Evolutionary conservation across 2,797 vertebrate genomes (phyloP).

Genomic region (Chrysocyon brachyurus): DNA sequence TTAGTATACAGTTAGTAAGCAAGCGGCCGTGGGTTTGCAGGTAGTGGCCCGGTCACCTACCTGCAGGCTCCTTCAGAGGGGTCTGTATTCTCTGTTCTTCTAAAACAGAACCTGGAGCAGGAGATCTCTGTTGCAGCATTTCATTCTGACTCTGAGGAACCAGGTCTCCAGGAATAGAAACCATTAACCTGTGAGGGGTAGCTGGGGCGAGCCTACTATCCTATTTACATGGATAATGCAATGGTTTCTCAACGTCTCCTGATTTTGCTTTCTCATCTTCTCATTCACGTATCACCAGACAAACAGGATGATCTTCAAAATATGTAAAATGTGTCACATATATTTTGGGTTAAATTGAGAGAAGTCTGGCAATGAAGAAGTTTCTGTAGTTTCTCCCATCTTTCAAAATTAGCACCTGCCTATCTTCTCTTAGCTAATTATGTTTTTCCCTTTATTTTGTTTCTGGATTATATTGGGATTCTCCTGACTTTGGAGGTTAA

Average conservation of each 20-base stretch:
- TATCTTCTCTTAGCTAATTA: background rate
- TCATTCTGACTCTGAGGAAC: background rate
- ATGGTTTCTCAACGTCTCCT: background rate
- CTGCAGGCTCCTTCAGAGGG: background rate
- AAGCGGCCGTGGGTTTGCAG: background rate
- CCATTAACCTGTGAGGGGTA: background rate
- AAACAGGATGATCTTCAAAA: background rate
- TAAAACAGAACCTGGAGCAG: background rate
- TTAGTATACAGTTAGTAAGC: background rate
- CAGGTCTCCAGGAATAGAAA: background rate
- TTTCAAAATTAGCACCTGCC: background rate
- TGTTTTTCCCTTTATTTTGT: background rate
- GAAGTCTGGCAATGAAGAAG: background rate
- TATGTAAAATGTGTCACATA: background rate
- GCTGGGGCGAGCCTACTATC: too few relatives aligned
- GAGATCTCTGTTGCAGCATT: background rate
- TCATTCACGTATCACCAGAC: background rate
- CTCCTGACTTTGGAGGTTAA: background rate
- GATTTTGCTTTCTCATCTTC: background rate
- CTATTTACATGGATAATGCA: background rate
- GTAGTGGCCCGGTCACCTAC: fast-evolving
- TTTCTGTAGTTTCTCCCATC: background rate
- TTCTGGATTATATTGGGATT: background rate
- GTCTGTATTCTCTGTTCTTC: background rate
- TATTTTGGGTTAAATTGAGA: background rate